phyloP scores from a whole-genome alignment of 2,888 invertebrate genomes.

The Nematopogon swammerdamellus region DNA sequence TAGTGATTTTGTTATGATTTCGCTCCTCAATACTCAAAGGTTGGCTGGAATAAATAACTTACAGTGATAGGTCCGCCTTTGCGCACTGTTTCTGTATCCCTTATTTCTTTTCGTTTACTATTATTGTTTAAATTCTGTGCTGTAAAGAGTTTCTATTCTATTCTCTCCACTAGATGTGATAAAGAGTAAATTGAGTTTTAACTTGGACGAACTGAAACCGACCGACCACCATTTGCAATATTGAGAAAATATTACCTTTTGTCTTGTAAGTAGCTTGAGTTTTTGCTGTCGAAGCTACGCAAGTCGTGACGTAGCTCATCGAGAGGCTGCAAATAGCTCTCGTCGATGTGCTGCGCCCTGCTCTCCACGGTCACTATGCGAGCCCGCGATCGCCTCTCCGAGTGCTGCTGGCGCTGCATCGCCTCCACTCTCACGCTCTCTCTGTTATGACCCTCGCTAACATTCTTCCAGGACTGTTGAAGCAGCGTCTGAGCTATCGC shows the following conservation, averaged over 20 bases:
- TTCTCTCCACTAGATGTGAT: too few relatives aligned
- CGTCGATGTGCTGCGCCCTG: slow-evolving; percentile 40
- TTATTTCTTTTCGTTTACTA: too few relatives aligned
- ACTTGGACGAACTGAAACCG: too few relatives aligned
- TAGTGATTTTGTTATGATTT: too few relatives aligned
- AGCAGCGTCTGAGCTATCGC: slow-evolving; percentile 67
- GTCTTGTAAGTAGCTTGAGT: slow-evolving; percentile 56
- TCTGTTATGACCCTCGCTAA: slow-evolving; percentile 39
- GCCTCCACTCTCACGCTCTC: slow-evolving; percentile 30
- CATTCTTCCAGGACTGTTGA: slow-evolving; percentile 55
- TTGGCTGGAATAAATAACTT: too few relatives aligned
- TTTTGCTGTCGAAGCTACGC: slow-evolving; percentile 60
- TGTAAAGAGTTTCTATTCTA: too few relatives aligned
- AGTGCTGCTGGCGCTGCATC: slow-evolving; percentile 20
- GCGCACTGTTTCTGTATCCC: too few relatives aligned
- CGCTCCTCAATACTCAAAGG: too few relatives aligned
- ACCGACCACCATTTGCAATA: too few relatives aligned
- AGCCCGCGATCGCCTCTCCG: slow-evolving; percentile 17
- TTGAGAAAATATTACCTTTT: slow-evolving; percentile 55
- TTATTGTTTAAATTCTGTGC: too few relatives aligned
- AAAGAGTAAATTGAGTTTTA: too few relatives aligned
- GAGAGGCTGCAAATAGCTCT: slow-evolving; percentile 57
- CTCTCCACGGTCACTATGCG: slow-evolving; percentile 38
- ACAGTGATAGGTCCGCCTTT: too few relatives aligned
- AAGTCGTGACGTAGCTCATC: slow-evolving; percentile 60